Base-by-base conservation (phyloP, 2,888 invertebrate species). In the Trypoxylon attenuatum region DNA sequence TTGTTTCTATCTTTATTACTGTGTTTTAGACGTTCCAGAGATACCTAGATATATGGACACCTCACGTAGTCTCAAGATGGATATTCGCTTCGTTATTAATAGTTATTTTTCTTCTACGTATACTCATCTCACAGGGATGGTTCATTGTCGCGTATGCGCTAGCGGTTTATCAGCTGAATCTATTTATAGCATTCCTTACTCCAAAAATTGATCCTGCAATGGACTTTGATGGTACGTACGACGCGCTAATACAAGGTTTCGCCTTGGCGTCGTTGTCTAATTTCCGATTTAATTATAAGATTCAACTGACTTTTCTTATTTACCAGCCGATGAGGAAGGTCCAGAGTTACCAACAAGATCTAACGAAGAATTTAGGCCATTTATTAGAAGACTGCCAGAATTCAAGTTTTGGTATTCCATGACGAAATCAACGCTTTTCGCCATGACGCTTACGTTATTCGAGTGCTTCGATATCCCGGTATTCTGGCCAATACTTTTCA, bases 351-450 rank as follows among this genome's bases (percentile, higher is more conserved):
- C 99, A 39, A 98, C 97, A 39, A 93, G 94, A 87, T 93, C 94
- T 38, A 96, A 95, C 84, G 99, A 99, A 89, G 99, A 99, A 88
- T 99, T 99, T 87, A 92, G 98, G 82, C 99, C 99, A 49, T 99
- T 99, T 87, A 98, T 99, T 87, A 88, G 94, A 74, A 91, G 99
- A 80, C 89, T 99, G 85, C 99, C 99, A 45, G 99, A 99, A 89
- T 99, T 99, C 87, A 99, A 99, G 88, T 99, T 99, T 88, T 99
- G 99, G 99, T 93, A 98, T 79, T 97, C 98, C 77, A 95, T 98
- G 67, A 94, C 95, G 63, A 98, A 97, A 87, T 97, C 98, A 78
- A 97, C 98, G 33, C 77, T 96, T 8, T 91, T 99, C 79, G 97
- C 94, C 41, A 91, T 96, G 84, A 88, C 92, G 76, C 98, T 97